Percentiles rank a stretch among this genome's conserved stretches.
These are phyloP conservation scores for Hippocampus guttulatus DNA, from an alignment of 2,113 vertebrate genomes.

Conservation along the genomic window DNA sequence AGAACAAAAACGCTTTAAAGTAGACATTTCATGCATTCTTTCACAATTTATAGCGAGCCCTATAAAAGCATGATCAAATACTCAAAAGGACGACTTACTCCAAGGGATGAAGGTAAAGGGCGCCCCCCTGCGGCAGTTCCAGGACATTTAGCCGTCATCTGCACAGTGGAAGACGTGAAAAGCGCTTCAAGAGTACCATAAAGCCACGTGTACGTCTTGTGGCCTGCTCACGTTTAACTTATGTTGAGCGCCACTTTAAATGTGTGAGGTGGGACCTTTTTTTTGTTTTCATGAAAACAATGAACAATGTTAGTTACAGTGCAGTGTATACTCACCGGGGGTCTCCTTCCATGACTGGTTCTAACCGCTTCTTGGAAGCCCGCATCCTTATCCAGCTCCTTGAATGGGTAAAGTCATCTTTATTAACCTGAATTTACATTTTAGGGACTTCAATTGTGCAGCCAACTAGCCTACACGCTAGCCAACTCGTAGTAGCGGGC, in stretches of 20 bases:
- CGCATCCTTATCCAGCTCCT: slow-evolving; percentile 92
- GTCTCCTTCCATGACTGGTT: slow-evolving; percentile 92
- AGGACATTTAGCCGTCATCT: slow-evolving; percentile 90
- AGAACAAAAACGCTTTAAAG: not conserved
- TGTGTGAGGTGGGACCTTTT: not conserved
- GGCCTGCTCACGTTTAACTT: not conserved
- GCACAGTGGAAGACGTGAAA: slow-evolving; percentile 1
- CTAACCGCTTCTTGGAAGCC: slow-evolving; percentile 89
- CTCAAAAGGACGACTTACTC: slow-evolving; percentile 67
- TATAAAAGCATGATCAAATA: not conserved
- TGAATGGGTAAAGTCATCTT: slow-evolving; percentile 4
- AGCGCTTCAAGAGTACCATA: not conserved
- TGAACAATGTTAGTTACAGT: not conserved
- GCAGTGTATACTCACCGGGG: slow-evolving; percentile 73
- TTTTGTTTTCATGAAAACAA: too few relatives aligned
- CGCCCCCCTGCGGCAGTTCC: slow-evolving; percentile 79
- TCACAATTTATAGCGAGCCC: not conserved
- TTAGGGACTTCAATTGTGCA: not conserved
- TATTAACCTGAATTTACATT: not conserved
- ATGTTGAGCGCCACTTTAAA: not conserved
- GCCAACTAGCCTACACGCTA: not conserved
- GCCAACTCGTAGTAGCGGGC: not conserved
- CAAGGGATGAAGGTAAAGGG: slow-evolving; percentile 81
- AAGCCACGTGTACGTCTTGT: not conserved
- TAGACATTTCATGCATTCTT: not conserved